A percentile compares a stretch with the other conserved stretches of the same genome.
Conservation (phyloP, 1,140 invertebrate genomes). For the Carposina sasakii region DNA sequence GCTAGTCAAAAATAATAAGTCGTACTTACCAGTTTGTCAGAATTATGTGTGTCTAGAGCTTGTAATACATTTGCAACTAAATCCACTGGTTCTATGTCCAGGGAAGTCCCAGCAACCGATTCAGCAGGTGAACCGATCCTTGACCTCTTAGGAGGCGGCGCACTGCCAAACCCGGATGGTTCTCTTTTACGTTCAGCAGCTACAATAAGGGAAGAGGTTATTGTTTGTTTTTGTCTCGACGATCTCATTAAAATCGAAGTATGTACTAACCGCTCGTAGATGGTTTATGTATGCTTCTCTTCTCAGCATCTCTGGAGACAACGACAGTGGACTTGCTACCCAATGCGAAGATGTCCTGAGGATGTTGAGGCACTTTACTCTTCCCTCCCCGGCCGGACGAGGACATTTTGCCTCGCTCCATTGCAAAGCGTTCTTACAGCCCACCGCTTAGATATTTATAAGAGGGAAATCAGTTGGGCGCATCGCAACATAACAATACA, state of each 20-base stretch:
- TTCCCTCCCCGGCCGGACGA: conserved; percentile 64
- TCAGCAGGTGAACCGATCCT: conserved; percentile 66
- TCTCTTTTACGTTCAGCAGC: conserved; percentile 66
- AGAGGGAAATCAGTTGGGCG: too few species aligned
- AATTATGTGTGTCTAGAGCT: conserved; percentile 65
- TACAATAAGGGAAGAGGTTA: conserved; percentile 10
- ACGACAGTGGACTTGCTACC: conserved; percentile 64
- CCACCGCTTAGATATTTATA: too few species aligned
- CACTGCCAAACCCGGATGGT: conserved; percentile 48
- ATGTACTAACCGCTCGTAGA: conserved; percentile 60
- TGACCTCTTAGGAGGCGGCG: conserved; percentile 57
- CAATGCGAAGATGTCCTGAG: conserved; percentile 66
- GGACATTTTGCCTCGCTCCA: conserved; percentile 65
- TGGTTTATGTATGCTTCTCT: conserved; percentile 67
- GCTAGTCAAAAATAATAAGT: neutral
- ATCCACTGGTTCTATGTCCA: conserved; percentile 68
- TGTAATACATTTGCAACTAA: conserved; percentile 63
- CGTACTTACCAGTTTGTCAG: conserved; percentile 61
- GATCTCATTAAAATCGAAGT: neutral
- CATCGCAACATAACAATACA: too few species aligned
- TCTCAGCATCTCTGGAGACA: conserved; percentile 63
- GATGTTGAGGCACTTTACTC: conserved; percentile 65
- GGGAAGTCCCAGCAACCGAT: conserved; percentile 52
- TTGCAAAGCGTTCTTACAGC: too few species aligned
- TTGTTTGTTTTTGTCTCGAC: neutral